Evolutionary conservation across 2,113 vertebrate species (phyloP), one percentile per base, ranked within the genome.

Genomic region (Trematomus loennbergii): DNA sequence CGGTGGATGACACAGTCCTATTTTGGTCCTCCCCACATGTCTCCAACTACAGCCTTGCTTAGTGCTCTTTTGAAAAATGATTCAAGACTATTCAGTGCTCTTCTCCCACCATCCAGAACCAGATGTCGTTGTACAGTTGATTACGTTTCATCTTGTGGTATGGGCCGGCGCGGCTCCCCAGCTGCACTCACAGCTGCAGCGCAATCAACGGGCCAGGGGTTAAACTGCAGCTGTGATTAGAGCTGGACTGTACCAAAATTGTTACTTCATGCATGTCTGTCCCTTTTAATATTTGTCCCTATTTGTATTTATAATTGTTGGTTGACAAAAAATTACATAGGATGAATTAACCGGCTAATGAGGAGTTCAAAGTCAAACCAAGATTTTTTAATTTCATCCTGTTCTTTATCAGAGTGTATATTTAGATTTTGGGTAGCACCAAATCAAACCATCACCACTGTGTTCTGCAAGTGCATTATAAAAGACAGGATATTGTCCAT

Each of bases 191-290:
- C 88, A 91, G 87, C 92, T 90, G 90, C 86, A 91, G 72, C 5
- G 58, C 85, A 93, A 92, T 92, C 93, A 92, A 45, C 66, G 75
- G 82, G 79, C 69, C 78, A 79, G 59, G 59, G 72, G 79, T 88
- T 67, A 78, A 88, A 74, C 87, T 88, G 77, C 85, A 90, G 89
- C 89, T 89, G 87, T 85, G 85, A 92, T 91, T 88, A 79, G 65
- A 87, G 74, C 70, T 13, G 12, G 40, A 82, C 75, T 83, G 66
- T 58, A 70, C n/a, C 59, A 76, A 58, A 79, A 79, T 40, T 18
- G 61, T 17, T 54, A 55, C 46, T 66, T 79, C 22, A 54, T 72
- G 65, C 18, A 29, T 59, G 9, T n/a, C 60, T 55, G 25, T 50
- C 69, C 16, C 7, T 63, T 67, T 66, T 75, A 68, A 76, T 59